Evolutionary conservation across 2,113 vertebrate genomes (phyloP).

Genomic region (Gadus chalcogrammus): DNA sequence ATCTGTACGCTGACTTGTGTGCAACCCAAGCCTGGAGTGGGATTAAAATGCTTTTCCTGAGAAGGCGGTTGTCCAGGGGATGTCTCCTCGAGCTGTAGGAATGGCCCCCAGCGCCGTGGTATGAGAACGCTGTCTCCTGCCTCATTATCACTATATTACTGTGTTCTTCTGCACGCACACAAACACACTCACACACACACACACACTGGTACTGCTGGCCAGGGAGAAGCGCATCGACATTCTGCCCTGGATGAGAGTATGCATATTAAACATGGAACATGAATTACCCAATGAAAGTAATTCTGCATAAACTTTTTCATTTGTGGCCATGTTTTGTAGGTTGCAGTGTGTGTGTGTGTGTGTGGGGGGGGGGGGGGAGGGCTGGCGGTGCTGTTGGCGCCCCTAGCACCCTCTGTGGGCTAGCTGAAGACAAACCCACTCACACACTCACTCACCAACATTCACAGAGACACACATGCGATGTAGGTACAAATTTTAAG

Average conservation of each 20-base stretch:
- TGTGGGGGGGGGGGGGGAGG: too few relatives aligned
- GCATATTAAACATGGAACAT: too few relatives aligned
- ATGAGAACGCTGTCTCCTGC: constrained; percentile 66
- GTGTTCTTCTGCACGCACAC: constrained; percentile 33
- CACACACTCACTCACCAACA: not conserved
- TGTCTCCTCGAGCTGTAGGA: constrained; percentile 24
- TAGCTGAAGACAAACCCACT: not conserved
- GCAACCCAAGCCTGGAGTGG: constrained; percentile 64
- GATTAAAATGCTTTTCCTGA: constrained; percentile 72
- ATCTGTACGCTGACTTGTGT: constrained; percentile 63
- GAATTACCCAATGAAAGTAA: too few relatives aligned
- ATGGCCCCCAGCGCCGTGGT: constrained; percentile 49
- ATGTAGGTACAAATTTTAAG: too few relatives aligned
- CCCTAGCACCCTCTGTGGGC: too few relatives aligned
- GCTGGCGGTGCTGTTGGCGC: too few relatives aligned
- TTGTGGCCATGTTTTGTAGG: too few relatives aligned
- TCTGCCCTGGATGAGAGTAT: too few relatives aligned
- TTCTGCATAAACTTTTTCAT: too few relatives aligned
- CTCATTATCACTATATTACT: constrained; percentile 67
- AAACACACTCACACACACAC: constrained; percentile 8
- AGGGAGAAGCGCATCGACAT: too few relatives aligned
- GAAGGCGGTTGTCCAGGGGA: constrained; percentile 48
- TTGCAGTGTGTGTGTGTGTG: too few relatives aligned
- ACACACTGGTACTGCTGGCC: not conserved
- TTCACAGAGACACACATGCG: constrained; percentile 5